These are phyloP conservation scores for Rhynchophorus ferrugineus DNA, from an alignment of 1,140 invertebrate species.

Conservation along the genomic window DNA sequence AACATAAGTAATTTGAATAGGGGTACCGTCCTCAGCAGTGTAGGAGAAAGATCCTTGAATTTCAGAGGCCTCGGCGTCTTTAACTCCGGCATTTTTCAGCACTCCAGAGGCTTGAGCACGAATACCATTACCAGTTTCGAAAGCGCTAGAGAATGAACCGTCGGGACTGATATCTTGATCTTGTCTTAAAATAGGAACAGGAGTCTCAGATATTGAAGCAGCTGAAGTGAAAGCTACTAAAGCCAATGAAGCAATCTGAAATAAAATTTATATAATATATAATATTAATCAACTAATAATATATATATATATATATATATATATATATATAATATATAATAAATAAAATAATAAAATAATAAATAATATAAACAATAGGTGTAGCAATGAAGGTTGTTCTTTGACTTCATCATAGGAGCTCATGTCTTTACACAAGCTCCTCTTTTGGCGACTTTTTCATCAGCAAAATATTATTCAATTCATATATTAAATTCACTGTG, in stretches of 20 bases:
- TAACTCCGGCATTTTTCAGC: slow-evolving; percentile 42
- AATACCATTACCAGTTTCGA: slow-evolving; percentile 24
- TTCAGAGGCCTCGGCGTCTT: slow-evolving; percentile 47
- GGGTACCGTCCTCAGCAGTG: slow-evolving; percentile 65
- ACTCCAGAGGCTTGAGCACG: slow-evolving; percentile 34
- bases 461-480: no score
- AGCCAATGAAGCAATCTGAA: background rate
- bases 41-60: slow-evolving; percentile 67
- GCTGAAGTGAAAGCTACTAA: slow-evolving; percentile 15
- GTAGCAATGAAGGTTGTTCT: no score
- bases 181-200: slow-evolving; percentile 52
- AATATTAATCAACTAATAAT: no score
- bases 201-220: slow-evolving; percentile 42
- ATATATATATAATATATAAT: no score
- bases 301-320: no score
- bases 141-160: slow-evolving; percentile 50
- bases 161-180: slow-evolving; percentile 56
- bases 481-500: no score
- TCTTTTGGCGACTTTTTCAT: no score
- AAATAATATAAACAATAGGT: no score
- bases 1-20: slow-evolving; percentile 44
- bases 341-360: no score
- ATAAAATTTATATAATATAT: no score
- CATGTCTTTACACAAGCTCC: no score
- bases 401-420: no score